These are phyloP conservation scores for Dicerorhinus sumatrensis DNA, from an alignment of 2,113 vertebrate genomes.

Conservation along the genomic window DNA sequence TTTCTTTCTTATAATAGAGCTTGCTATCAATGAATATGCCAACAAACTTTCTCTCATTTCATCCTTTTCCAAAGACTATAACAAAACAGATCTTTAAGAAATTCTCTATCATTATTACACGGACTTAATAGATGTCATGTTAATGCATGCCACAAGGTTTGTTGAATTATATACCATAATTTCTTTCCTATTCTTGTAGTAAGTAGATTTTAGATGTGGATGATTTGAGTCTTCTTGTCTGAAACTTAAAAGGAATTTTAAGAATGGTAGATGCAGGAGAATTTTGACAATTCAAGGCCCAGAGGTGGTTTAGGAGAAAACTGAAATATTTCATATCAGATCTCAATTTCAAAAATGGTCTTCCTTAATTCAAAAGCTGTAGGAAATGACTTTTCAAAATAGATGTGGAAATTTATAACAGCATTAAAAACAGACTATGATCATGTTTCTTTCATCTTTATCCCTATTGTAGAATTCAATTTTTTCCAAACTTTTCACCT, in stretches of 20 bases:
- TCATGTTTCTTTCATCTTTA: not conserved
- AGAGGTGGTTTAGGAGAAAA: not conserved
- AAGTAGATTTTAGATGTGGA: not conserved
- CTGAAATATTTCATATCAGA: not conserved
- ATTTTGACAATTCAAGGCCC: not conserved
- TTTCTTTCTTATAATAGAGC: no score
- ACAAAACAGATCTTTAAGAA: no score
- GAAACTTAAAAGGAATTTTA: not conserved
- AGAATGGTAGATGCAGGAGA: not conserved
- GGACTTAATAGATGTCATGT: no score
- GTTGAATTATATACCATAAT: not conserved
- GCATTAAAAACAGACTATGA: not conserved
- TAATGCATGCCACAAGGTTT: not conserved
- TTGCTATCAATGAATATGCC: no score
- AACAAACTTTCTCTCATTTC: no score
- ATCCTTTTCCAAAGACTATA: no score
- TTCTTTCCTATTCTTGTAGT: not conserved
- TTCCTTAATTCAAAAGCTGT: not conserved
- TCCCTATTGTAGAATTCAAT: no score
- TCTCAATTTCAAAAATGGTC: not conserved
- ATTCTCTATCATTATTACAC: no score
- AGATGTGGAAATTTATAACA: not conserved
- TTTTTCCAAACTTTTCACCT: not conserved
- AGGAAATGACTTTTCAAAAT: not conserved
- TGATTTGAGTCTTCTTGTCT: not conserved